Percentiles rank a stretch among this genome's conserved stretches.
These are phyloP conservation scores for Pyrrhosoma nymphula DNA, from an alignment of 2,888 invertebrate genomes.

Conservation along the genomic window DNA sequence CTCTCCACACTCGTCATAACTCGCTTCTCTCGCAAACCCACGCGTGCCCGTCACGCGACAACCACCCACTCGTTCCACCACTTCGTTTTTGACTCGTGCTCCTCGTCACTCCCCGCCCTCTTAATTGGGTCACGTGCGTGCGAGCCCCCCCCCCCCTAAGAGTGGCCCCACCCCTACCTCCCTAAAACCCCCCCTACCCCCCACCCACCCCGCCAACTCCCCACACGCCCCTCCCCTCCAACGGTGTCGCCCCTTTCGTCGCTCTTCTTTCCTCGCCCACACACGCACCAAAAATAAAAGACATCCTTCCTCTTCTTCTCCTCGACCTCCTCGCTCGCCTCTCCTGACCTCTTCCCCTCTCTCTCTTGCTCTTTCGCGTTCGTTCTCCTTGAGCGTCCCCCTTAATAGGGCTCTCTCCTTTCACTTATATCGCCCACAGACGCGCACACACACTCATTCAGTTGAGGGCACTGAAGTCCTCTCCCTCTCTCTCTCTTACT, in stretches of 20 bases:
- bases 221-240: no score
- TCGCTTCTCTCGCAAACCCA: neutral
- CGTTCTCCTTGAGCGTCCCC: neutral
- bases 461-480: no score
- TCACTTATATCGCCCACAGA: neutral
- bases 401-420: conserved; percentile 3
- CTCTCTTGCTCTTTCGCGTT: neutral
- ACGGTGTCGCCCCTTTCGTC: neutral
- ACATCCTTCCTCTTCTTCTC: no score
- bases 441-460: neutral
- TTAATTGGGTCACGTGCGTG: conserved; percentile 60
- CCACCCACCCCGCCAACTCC: no score
- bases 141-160: neutral
- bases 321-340: no score
- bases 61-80: neutral
- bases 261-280: neutral
- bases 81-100: conserved; percentile 27
- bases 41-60: neutral
- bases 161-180: no score
- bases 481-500: neutral
- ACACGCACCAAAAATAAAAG: neutral
- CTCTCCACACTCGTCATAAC: neutral
- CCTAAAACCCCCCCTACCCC: no score
- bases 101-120: neutral
- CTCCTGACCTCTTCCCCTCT: neutral